Percentiles rank a stretch among this genome's conserved stretches.
These are phyloP conservation scores for Sesamia nonagrioides DNA, from an alignment of 1,140 invertebrate species.

Conservation along the genomic window DNA sequence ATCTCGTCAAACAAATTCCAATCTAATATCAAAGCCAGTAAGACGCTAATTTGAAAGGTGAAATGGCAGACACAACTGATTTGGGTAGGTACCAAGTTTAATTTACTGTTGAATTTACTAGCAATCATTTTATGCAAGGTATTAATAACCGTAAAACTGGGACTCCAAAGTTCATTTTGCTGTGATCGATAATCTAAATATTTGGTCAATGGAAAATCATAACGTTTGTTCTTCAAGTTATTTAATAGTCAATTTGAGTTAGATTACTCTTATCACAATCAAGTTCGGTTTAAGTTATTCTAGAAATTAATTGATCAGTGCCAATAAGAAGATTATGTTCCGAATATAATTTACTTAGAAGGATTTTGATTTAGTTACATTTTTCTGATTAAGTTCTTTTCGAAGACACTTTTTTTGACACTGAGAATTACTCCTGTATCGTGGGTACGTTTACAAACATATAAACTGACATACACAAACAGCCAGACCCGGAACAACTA, in stretches of 20 bases:
- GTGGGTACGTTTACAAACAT: no score
- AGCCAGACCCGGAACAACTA: no score
- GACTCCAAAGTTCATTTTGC: not conserved
- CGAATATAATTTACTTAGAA: not conserved
- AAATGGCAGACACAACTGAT: not conserved
- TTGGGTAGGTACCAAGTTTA: not conserved
- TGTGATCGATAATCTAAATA: not conserved
- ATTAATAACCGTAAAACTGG: not conserved
- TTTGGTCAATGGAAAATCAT: not conserved
- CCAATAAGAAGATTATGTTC: not conserved
- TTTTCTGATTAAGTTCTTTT: no score
- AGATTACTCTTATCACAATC: not conserved
- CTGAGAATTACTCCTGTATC: no score
- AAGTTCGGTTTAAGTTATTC: not conserved
- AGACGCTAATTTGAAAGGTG: not conserved
- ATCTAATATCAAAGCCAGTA: not conserved
- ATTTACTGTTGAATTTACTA: not conserved
- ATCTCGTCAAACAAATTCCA: not conserved
- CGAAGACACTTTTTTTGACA: no score
- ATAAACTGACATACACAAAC: no score
- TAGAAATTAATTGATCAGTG: not conserved
- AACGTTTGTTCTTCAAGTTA: not conserved
- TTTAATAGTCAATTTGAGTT: constrained; percentile 9
- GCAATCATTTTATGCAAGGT: not conserved
- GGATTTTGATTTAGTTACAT: not conserved